Base-by-base conservation (phyloP, 2,797 vertebrate genomes). In the Esox lucius region DNA sequence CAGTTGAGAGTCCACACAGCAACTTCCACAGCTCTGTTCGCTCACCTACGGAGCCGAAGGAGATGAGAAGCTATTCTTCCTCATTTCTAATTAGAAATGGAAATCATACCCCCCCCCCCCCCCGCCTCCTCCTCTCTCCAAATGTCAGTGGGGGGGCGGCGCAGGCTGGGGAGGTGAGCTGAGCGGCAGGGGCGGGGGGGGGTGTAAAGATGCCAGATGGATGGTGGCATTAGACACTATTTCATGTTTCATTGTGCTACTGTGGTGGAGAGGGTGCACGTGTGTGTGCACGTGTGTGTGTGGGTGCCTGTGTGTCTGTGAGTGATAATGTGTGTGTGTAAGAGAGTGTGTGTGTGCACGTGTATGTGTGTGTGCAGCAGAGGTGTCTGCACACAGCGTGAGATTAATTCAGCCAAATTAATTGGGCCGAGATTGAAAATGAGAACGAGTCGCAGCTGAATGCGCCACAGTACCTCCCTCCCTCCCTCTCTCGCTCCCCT, bases 351-450 rank as follows among this genome's bases (percentile, higher is more conserved):
- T 56, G 66, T 62, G 53, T 70, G 48, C 75, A 28, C 77, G 75
- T 53, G 66, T 74, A 68, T 56, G 51, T 15, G 70, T 35, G 51
- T n/a, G 70, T 19, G 53, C 33, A 75, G 75, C 68, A 77, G 83
- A 66, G 79, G 77, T 82, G 80, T 80, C 80, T 84, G 83, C 78
- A 83, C 88, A 85, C 82, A 91, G 90, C 89, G 80, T 88, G 90
- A 91, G 91, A 92, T 93, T 92, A 93, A 93, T 92, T 93, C 88
- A 88, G 84, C 80, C 87, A 91, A 91, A 93, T 93, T 94, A 94
- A 93, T 93, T 91, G 90, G 90, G 86, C 86, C 84, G 91, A 92
- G 91, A 93, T 91, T 91, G 91, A 91, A 93, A 93, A 91, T 87
- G 91, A 90, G 90, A 87, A 61, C 87, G 87, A 83, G 86, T 88